Percentiles rank a stretch among this genome's conserved stretches.
Evolutionary conservation across 2,113 vertebrate genomes (phyloP).

Genomic region (Grammomys surdaster): DNA sequence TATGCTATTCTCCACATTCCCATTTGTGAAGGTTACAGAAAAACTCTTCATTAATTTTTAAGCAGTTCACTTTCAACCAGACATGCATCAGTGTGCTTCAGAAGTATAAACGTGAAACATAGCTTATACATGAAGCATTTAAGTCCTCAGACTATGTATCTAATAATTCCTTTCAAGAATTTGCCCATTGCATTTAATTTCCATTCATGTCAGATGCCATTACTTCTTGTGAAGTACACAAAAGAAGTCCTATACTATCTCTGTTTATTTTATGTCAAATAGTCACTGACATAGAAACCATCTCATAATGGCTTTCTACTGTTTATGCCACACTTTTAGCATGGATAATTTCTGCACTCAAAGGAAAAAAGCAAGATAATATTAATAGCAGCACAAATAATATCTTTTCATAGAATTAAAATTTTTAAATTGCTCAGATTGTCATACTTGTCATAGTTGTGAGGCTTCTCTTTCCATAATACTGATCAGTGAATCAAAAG

Average conservation of each 20-base stretch:
- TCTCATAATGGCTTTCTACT: not conserved
- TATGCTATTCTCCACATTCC: not conserved
- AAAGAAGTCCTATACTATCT: not conserved
- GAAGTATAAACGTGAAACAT: slow-evolving; percentile 2
- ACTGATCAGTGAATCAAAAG: too few species aligned
- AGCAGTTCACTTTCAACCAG: slow-evolving; percentile 49
- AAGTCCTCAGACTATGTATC: not conserved
- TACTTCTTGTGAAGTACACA: not conserved
- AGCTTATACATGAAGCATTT: not conserved
- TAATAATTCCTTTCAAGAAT: slow-evolving; percentile 48
- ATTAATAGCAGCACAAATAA: not conserved
- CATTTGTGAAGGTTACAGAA: slow-evolving; percentile 11
- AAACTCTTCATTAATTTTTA: slow-evolving; percentile 52
- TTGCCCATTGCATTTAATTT: slow-evolving; percentile 35
- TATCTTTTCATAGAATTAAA: not conserved
- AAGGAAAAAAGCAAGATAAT: not conserved
- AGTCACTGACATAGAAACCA: not conserved
- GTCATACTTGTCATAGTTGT: not conserved
- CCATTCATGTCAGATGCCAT: not conserved
- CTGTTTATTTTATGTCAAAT: not conserved
- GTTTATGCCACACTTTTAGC: not conserved
- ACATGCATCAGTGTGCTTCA: not conserved
- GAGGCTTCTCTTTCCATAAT: not conserved
- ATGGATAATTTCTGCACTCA: not conserved
- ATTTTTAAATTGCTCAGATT: not conserved